Evolutionary conservation across 2,797 vertebrate species (phyloP).

Genomic region (Dicrostonyx torquatus): DNA sequence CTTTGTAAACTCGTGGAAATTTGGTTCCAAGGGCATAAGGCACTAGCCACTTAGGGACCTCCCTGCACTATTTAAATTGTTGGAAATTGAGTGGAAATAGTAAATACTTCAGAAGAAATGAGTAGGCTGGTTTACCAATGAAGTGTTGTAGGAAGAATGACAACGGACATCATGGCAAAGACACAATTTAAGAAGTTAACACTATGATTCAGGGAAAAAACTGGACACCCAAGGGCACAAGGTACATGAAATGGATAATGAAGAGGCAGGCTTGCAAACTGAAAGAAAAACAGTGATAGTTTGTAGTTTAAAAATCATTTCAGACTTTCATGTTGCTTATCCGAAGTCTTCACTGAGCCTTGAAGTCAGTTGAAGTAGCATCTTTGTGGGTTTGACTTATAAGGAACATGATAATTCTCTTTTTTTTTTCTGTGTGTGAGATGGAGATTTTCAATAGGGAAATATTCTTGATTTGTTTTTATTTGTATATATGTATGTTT

Average conservation of each 20-base stretch:
- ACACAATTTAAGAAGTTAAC: neutral
- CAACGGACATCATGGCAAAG: neutral
- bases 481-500: neutral
- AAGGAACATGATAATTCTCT: neutral
- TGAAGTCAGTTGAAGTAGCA: neutral
- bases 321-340: neutral
- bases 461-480: neutral
- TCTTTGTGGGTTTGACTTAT: neutral
- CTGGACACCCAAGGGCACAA: constrained; percentile 2
- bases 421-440: constrained; percentile 33
- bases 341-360: neutral
- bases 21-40: neutral
- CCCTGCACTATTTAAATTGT: neutral
- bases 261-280: neutral
- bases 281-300: constrained; percentile 23
- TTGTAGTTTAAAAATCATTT: neutral
- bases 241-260: neutral
- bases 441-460: neutral
- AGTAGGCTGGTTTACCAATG: neutral
- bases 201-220: neutral
- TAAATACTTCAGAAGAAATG: constrained; percentile 37
- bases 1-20: neutral
- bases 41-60: neutral
- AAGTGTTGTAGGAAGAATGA: neutral
- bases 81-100: neutral